A percentile compares a stretch with the other conserved stretches of the same genome.
Conservation (phyloP, 2,888 invertebrate species). For the Entomobrya multifasciata region DNA sequence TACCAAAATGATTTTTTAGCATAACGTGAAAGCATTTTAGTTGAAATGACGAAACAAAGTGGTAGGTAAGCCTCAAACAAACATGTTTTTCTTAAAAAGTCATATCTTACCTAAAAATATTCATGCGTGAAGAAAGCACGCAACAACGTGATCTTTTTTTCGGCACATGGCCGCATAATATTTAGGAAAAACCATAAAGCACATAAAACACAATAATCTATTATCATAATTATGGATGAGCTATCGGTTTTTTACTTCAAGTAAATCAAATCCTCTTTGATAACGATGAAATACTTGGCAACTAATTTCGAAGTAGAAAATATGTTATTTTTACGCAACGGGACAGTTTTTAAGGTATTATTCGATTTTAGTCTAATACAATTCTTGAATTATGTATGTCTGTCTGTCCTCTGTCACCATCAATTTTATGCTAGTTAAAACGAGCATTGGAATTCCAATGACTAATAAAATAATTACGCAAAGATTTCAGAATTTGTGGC, state of each 20-base stretch:
- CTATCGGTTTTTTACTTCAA: constrained; percentile 8
- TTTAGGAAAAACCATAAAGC: background rate
- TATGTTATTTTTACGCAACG: no score
- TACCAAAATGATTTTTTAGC: no score
- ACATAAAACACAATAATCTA: background rate
- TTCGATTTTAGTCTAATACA: no score
- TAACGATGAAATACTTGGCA: background rate
- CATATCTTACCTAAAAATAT: background rate
- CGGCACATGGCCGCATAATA: background rate
- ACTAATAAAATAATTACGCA: no score
- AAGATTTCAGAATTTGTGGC: no score
- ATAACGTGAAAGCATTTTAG: background rate
- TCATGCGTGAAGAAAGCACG: constrained; percentile 26
- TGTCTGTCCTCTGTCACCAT: no score
- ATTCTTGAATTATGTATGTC: no score
- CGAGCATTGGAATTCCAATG: no score
- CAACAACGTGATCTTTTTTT: background rate
- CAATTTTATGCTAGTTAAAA: no score
- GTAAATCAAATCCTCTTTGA: constrained; percentile 1
- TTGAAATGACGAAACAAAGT: background rate
- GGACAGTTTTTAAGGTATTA: no score
- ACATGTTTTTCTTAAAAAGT: background rate
- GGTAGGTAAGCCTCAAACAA: background rate
- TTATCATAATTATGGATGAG: background rate
- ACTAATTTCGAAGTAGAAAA: background rate